Base-by-base conservation (phyloP, 2,113 vertebrate species). In the Tychaedon coryphoeus region DNA sequence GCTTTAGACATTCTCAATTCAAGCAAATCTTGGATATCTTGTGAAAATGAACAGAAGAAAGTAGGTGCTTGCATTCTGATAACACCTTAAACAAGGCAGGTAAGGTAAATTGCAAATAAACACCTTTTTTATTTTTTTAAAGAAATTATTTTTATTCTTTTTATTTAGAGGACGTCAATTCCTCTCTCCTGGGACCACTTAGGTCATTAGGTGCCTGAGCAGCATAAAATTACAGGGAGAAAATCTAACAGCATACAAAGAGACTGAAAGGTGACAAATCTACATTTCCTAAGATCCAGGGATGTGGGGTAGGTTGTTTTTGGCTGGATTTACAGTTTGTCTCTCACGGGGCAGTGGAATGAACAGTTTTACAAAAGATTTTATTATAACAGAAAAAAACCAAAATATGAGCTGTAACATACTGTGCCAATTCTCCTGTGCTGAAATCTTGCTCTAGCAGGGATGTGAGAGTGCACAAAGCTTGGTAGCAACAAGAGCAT, bases 1-100 rank as follows among this genome's bases (percentile, higher is more conserved):
- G 97, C 96, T 95, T 97, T 91, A 96, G 92, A 81, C 93, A 94
- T 95, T 98, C 93, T 95, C 91, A 81, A 40, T 92, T 95, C 20
- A 92, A 88, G 74, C 74, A 87, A 90, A 73, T 82, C 87, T 83
- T 95, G 84, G 88, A 40, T 95, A 97, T 90, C 93, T 77, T 78
- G 93, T 97, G 96, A 96, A 96, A 92, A 94, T 88, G 96, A 94
- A 96, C 73, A 93, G 92, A 98, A 95, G 78, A 95, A 97, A 92
- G 93, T 93, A 92, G 92, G 93, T 87, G 91, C 90, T 69, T 95
- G 85, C 84, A 40, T 91, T 92, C 88, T 93, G 95, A 60, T 93
- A 90, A 94, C 88, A 88, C 94, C 88, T 91, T 57, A 92, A 93
- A 95, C 73, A 74, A 87, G 89, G 65, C 87, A 92, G 91, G 96